Evolutionary conservation across 2,888 invertebrate species (phyloP).

Genomic region (Panorpa germanica): DNA sequence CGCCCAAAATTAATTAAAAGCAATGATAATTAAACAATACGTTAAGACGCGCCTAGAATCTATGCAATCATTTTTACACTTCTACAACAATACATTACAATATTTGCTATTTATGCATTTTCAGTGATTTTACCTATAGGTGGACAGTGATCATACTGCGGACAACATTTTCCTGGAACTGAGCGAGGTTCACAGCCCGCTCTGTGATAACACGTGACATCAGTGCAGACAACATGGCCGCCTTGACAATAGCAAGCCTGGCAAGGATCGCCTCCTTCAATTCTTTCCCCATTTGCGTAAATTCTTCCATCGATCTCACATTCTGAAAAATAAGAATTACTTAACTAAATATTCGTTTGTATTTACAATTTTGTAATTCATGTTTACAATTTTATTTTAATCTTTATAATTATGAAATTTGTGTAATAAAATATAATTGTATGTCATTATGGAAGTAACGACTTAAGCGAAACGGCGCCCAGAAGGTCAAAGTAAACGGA

Average conservation of each 20-base stretch:
- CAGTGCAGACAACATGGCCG: slow-evolving; percentile 58
- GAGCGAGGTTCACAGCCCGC: slow-evolving; percentile 55
- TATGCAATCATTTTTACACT: no score
- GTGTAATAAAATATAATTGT: no score
- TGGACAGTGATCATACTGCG: slow-evolving; percentile 66
- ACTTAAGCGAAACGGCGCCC: not conserved
- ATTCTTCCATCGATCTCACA: slow-evolving; percentile 55
- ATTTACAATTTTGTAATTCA: no score
- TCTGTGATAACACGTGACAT: slow-evolving; percentile 55
- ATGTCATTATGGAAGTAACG: no score
- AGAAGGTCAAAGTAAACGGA: not conserved
- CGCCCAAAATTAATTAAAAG: not conserved
- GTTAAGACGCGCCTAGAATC: no score
- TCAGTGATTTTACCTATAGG: slow-evolving; percentile 40
- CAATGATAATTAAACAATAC: slow-evolving; percentile 1
- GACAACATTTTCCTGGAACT: slow-evolving; percentile 59
- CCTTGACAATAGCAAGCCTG: slow-evolving; percentile 66
- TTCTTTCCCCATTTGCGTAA: slow-evolving; percentile 59
- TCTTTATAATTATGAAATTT: no score
- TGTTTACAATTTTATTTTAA: no score
- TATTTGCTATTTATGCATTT: no score
- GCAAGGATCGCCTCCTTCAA: slow-evolving; percentile 52
- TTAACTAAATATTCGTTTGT: no score
- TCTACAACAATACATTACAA: not conserved
- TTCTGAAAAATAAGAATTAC: slow-evolving; percentile 33